Percentiles rank a stretch among this genome's conserved stretches.
Conservation (phyloP, 2,113 vertebrate genomes). For the human region DNA sequence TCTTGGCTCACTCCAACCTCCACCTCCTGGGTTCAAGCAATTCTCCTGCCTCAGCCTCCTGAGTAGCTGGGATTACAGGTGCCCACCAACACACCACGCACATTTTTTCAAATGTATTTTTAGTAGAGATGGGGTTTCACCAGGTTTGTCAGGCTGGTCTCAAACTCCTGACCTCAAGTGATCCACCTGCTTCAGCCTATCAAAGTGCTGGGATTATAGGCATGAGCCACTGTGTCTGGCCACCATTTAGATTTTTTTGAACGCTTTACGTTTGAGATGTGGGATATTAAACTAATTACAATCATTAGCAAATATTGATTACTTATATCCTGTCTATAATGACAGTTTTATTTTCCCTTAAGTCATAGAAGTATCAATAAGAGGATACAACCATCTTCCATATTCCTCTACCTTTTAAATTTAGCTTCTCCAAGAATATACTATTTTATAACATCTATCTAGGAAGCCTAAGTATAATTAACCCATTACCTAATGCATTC, state of each 20-base stretch:
- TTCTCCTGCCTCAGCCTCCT: too few species aligned
- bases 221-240: too few species aligned
- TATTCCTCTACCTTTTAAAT: background rate
- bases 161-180: too few species aligned
- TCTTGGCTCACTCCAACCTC: too few species aligned
- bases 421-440: background rate
- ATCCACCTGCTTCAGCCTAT: too few species aligned
- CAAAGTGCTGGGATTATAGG: too few species aligned
- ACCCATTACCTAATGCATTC: accelerated
- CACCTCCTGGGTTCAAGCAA: too few species aligned
- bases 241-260: background rate
- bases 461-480: background rate
- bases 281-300: background rate
- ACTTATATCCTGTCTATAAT: background rate
- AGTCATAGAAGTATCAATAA: background rate
- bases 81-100: too few species aligned
- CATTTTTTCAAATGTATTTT: too few species aligned
- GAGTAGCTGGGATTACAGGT: too few species aligned
- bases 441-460: accelerated
- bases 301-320: background rate
- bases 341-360: background rate
- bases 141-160: too few species aligned
- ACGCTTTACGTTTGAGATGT: background rate
- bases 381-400: background rate
- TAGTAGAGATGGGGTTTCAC: too few species aligned